Percentiles rank a stretch among this genome's conserved stretches.
Conservation (phyloP, 2,888 invertebrate genomes). For the Chymomyza fuscimana region DNA sequence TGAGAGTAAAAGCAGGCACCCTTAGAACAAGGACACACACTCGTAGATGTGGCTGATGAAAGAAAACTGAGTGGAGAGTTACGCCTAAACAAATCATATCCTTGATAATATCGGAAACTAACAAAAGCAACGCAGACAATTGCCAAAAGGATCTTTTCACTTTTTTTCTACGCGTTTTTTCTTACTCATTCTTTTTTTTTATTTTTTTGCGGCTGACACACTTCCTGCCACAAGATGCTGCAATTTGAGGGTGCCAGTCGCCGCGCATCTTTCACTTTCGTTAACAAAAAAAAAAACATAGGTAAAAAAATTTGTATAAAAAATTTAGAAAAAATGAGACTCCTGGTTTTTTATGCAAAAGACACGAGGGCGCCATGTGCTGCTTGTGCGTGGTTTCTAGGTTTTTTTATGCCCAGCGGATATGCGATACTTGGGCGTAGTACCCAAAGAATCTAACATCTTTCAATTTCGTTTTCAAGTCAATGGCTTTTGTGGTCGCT, state of each 20-base stretch:
- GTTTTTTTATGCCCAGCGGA: constrained; percentile 52
- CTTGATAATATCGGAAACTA: constrained; percentile 54
- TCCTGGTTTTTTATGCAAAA: constrained; percentile 62
- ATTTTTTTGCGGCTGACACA: constrained; percentile 55
- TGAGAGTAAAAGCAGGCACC: constrained; percentile 57
- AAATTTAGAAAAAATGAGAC: constrained; percentile 46
- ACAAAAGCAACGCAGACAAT: constrained; percentile 53
- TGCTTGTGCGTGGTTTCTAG: constrained; percentile 50
- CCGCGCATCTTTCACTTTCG: constrained; percentile 68
- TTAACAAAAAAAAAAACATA: constrained; percentile 30
- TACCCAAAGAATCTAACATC: constrained; percentile 49
- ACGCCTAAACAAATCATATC: constrained; percentile 55
- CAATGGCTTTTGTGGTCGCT: constrained; percentile 67
- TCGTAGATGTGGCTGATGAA: constrained; percentile 17
- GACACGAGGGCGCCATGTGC: constrained; percentile 68
- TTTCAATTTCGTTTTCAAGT: constrained; percentile 45
- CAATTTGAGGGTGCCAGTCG: constrained; percentile 61
- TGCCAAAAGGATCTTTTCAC: constrained; percentile 67
- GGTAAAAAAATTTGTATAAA: constrained; percentile 31
- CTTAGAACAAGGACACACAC: constrained; percentile 30
- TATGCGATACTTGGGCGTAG: constrained; percentile 68
- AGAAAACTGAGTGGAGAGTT: constrained; percentile 13
- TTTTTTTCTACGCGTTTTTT: constrained; percentile 46
- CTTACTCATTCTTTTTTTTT: constrained; percentile 21
- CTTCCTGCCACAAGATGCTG: constrained; percentile 68